Percentiles rank a stretch among this genome's conserved stretches.
phyloP scores from a whole-genome alignment of 1,140 invertebrate species.

The Euschistus heros region DNA sequence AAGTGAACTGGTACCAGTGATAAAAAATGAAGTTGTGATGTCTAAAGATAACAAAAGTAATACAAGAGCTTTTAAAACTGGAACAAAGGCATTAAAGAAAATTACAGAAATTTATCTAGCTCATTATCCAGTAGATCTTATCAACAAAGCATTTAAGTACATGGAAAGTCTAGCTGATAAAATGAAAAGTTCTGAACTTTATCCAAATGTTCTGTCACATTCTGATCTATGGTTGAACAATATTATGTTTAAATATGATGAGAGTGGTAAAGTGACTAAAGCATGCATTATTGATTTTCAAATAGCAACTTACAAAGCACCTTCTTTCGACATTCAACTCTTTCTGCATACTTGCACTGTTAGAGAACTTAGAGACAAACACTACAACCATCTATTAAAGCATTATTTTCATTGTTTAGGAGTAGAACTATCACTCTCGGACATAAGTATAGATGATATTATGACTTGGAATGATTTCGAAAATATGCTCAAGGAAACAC shows the following conservation, averaged over 20 bases:
- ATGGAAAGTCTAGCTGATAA: slow-evolving; percentile 1
- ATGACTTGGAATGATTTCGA: slow-evolving; percentile 17
- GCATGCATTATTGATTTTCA: slow-evolving; percentile 16
- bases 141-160: background rate
- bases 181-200: background rate
- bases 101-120: slow-evolving; percentile 3
- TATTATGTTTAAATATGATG: slow-evolving; percentile 19
- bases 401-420: slow-evolving; percentile 2
- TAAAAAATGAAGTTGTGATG: background rate
- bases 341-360: slow-evolving; percentile 2
- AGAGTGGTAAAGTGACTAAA: background rate
- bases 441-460: background rate
- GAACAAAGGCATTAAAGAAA: slow-evolving; percentile 1
- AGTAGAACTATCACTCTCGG: background rate
- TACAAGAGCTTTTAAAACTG: background rate
- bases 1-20: background rate
- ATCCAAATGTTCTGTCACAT: slow-evolving; percentile 16
- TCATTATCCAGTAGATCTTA: background rate
- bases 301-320: slow-evolving; percentile 7
- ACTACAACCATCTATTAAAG: background rate
- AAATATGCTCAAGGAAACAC: background rate
- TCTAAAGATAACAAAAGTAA: background rate
- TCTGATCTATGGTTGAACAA: slow-evolving; percentile 21
- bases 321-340: slow-evolving; percentile 12
- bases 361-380: background rate